Evolutionary conservation across 2,797 vertebrate species (phyloP).

Genomic region (Acipenser oxyrinchus): DNA sequence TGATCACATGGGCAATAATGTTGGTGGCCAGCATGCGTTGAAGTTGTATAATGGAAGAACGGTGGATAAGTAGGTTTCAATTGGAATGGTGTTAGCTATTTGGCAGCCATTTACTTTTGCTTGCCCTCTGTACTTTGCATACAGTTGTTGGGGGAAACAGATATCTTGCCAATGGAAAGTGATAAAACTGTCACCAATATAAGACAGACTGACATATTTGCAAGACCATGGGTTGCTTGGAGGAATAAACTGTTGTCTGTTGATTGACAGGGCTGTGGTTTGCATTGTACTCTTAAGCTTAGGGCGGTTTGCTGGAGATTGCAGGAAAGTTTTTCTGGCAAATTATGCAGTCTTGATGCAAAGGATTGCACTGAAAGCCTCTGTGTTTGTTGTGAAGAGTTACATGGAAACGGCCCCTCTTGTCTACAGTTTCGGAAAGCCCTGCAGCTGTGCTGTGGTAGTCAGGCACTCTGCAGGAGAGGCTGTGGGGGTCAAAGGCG

Average conservation of each 20-base stretch:
- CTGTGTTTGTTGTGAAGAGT: slow-evolving; percentile 17
- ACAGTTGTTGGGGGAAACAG: slow-evolving; percentile 3
- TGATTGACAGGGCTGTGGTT: slow-evolving; percentile 40
- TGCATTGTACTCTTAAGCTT: slow-evolving; percentile 22
- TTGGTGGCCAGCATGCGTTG: too few species aligned
- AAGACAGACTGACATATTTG: slow-evolving; percentile 31
- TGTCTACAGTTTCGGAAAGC: slow-evolving; percentile 30
- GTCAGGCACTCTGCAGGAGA: slow-evolving; percentile 19
- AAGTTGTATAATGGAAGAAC: too few species aligned
- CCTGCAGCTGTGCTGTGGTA: slow-evolving; percentile 22
- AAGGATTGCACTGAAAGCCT: slow-evolving; percentile 26
- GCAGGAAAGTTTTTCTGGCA: slow-evolving; percentile 22
- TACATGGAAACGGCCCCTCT: slow-evolving; percentile 29
- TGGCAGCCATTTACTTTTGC: neutral
- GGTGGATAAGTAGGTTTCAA: too few species aligned
- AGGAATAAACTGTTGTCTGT: slow-evolving; percentile 28
- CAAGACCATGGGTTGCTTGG: slow-evolving; percentile 37
- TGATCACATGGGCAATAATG: too few species aligned
- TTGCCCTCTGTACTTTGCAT: neutral
- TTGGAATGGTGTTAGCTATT: neutral
- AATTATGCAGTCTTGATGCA: slow-evolving; percentile 16
- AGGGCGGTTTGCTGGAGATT: slow-evolving; percentile 32
- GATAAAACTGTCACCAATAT: slow-evolving; percentile 22
- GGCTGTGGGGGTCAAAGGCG: slow-evolving; percentile 11
- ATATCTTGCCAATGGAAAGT: slow-evolving; percentile 2